Percentiles rank a stretch among this genome's conserved stretches.
These are phyloP conservation scores for Psilanteris sp. DNA, from an alignment of 1,140 invertebrate species.

Conservation along the genomic window DNA sequence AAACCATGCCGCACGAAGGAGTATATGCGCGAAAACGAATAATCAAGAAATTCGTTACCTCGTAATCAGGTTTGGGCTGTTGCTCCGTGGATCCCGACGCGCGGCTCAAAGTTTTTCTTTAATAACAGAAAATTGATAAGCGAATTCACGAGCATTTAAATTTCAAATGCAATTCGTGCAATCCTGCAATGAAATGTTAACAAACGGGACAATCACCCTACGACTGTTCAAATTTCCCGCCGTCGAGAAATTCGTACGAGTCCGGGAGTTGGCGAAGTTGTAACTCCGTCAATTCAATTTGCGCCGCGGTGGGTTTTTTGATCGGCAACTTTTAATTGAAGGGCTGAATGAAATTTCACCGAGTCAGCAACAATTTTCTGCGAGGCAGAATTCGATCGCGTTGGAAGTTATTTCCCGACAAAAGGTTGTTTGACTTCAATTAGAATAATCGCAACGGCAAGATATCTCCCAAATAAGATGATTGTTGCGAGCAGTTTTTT, in stretches of 20 bases:
- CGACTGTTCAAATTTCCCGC: slow-evolving; percentile 20
- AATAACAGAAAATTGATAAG: no score
- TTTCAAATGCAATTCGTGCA: slow-evolving; percentile 8
- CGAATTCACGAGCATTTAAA: slow-evolving; percentile 12
- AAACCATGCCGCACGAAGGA: no score
- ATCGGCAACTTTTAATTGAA: slow-evolving; percentile 43
- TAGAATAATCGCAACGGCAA: slow-evolving; percentile 1
- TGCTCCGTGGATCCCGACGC: no score
- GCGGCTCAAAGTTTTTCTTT: no score
- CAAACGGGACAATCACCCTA: slow-evolving; percentile 22
- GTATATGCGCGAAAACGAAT: no score
- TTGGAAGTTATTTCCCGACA: slow-evolving; percentile 18
- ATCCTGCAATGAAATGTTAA: slow-evolving; percentile 10
- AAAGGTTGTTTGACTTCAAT: slow-evolving; percentile 32
- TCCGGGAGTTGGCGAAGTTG: slow-evolving; percentile 18
- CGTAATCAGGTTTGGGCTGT: no score
- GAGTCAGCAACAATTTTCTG: slow-evolving; percentile 24
- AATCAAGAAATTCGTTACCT: no score
- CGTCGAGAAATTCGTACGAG: slow-evolving; percentile 15
- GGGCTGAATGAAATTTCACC: slow-evolving; percentile 23
- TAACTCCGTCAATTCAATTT: slow-evolving; percentile 31
- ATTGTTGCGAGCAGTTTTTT: no score
- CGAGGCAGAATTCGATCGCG: slow-evolving; percentile 29
- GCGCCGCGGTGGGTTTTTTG: slow-evolving; percentile 19
- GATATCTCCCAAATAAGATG: neutral